Percentiles rank a stretch among this genome's conserved stretches.
phyloP scores from a whole-genome alignment of 1,140 invertebrate species.

The Lutraria rhynchaena region DNA sequence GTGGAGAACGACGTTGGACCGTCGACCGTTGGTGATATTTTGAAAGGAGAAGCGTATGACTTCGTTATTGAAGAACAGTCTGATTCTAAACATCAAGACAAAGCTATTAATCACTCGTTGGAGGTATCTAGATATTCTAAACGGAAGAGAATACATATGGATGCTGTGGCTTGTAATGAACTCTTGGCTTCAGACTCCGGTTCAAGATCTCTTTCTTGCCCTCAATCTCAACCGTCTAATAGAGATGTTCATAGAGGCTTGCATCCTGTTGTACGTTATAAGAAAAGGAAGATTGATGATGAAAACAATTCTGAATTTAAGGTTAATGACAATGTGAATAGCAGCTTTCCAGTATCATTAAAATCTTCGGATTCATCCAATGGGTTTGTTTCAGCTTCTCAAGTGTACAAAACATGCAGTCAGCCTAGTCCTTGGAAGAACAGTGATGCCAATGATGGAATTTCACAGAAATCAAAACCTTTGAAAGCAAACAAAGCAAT shows the following conservation, averaged over 20 bases:
- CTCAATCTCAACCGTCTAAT: conserved; percentile 13
- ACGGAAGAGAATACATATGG: conserved; percentile 58
- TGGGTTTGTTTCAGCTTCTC: conserved; percentile 34
- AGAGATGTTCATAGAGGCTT: conserved; percentile 63
- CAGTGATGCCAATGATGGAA: background rate
- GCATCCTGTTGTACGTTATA: conserved; percentile 58
- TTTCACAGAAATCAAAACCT: background rate
- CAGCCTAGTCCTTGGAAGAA: background rate
- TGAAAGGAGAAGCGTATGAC: background rate
- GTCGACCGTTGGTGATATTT: background rate
- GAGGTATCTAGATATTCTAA: conserved; percentile 15
- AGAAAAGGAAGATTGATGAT: conserved; percentile 21
- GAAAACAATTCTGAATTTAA: too few species aligned
- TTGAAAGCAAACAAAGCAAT: conserved; percentile 24
- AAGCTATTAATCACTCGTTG: background rate
- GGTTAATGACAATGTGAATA: too few species aligned
- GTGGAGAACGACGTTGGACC: background rate
- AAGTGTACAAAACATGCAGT: conserved; percentile 16
- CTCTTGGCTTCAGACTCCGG: conserved; percentile 23
- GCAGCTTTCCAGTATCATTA: background rate
- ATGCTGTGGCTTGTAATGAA: conserved; percentile 44
- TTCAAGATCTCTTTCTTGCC: conserved; percentile 18
- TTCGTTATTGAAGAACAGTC: background rate
- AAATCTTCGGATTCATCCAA: background rate
- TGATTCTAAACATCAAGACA: background rate